Evolutionary conservation across 2,113 vertebrate genomes (phyloP).

Genomic region (Tragelaphus strepsiceros): DNA sequence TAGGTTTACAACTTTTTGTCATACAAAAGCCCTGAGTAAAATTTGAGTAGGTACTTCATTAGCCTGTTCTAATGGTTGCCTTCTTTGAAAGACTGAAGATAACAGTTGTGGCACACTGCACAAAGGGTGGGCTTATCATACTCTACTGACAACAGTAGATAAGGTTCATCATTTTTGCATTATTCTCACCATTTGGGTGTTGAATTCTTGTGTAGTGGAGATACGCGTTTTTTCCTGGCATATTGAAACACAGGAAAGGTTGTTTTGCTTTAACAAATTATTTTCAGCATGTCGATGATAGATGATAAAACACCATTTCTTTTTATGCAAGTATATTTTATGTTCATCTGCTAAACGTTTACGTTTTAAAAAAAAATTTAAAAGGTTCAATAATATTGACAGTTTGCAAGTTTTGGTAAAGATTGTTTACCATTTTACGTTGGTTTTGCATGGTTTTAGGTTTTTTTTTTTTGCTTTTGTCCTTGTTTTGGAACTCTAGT

Average conservation of each 20-base stretch:
- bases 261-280: background rate
- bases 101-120: background rate
- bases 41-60: background rate
- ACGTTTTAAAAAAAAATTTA: background rate
- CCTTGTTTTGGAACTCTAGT: background rate
- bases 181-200: background rate
- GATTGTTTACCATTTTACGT: background rate
- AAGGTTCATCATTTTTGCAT: background rate
- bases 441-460: background rate
- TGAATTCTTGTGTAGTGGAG: background rate
- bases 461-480: background rate
- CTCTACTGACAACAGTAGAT: background rate
- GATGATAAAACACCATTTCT: background rate
- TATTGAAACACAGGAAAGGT: background rate
- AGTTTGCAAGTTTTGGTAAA: background rate
- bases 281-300: background rate
- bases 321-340: background rate
- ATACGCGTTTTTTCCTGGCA: background rate
- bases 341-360: background rate
- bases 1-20: background rate
- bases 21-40: background rate
- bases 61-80: background rate
- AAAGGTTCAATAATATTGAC: background rate
- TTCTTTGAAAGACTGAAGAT: background rate
- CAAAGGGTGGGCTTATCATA: background rate